phyloP scores from a whole-genome alignment of 1,140 invertebrate genomes.

The Dysdera silvatica region DNA sequence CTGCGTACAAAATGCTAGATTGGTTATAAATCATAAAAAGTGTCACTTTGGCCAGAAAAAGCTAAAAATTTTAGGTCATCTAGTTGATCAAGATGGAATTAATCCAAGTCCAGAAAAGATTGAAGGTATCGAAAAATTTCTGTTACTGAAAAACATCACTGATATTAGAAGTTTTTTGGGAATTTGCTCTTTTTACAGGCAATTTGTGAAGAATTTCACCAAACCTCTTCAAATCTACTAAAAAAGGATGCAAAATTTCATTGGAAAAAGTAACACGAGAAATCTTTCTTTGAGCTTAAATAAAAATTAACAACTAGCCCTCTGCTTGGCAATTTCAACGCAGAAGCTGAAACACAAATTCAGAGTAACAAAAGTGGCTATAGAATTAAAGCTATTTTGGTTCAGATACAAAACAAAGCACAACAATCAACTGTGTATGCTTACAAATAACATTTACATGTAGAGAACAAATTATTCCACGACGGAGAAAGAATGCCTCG shows the following conservation, averaged over 20 bases:
- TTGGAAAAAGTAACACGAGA: background rate
- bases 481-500: conserved; percentile 37
- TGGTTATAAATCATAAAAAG: conserved; percentile 7
- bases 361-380: conserved; percentile 45
- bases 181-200: background rate
- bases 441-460: background rate
- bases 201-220: conserved; percentile 1
- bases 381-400: conserved; percentile 43
- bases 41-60: background rate
- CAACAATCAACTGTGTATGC: conserved; percentile 34
- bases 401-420: conserved; percentile 39
- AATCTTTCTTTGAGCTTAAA: conserved; percentile 5
- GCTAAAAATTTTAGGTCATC: background rate
- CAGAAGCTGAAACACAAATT: conserved; percentile 33
- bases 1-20: background rate
- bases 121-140: background rate
- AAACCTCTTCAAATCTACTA: background rate
- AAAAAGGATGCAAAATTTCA: conserved; percentile 11
- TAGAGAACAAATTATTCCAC: conserved; percentile 39
- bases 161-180: conserved; percentile 9
- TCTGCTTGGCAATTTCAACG: background rate
- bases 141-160: background rate
- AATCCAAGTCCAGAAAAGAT: background rate
- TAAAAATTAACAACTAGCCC: background rate
- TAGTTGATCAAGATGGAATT: background rate